Evolutionary conservation across 2,888 invertebrate species (phyloP).

Genomic region (Sclerodermus sp.): DNA sequence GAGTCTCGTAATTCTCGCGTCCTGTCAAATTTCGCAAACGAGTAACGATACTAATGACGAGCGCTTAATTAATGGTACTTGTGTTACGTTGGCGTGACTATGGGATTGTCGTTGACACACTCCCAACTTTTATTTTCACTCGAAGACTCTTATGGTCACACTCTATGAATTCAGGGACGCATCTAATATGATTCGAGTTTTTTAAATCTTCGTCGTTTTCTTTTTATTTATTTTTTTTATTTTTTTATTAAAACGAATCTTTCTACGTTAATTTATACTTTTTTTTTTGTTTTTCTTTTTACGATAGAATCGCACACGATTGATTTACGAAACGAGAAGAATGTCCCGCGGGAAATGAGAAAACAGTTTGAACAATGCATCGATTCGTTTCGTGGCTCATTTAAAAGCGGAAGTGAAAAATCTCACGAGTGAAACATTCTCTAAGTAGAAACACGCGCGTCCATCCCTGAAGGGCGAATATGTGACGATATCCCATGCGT

Average conservation of each 20-base stretch:
- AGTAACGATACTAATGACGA: constrained; percentile 6
- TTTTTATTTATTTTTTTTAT: too few species aligned
- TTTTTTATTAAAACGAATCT: too few species aligned
- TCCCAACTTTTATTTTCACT: constrained; percentile 46
- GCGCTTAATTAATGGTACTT: constrained; percentile 11
- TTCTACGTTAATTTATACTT: too few species aligned
- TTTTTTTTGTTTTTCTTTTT: too few species aligned
- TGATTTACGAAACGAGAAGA: too few species aligned
- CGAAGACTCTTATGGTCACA: constrained; percentile 32
- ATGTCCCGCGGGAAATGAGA: too few species aligned
- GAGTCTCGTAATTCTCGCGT: not conserved
- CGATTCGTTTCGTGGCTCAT: too few species aligned
- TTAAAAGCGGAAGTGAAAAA: too few species aligned
- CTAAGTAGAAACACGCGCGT: not conserved
- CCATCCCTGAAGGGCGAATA: constrained; percentile 35
- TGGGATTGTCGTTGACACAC: constrained; percentile 30
- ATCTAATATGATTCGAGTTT: constrained; percentile 7
- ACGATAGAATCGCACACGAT: too few species aligned
- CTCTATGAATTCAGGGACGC: constrained; percentile 37
- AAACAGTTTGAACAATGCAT: too few species aligned
- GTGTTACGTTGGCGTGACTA: constrained; percentile 7
- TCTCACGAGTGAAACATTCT: too few species aligned
- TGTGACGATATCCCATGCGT: constrained; percentile 32
- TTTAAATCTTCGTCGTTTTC: too few species aligned
- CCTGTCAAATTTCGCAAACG: constrained; percentile 10